phyloP scores from a whole-genome alignment of 2,113 vertebrate genomes.

The Leucosticte australis region DNA sequence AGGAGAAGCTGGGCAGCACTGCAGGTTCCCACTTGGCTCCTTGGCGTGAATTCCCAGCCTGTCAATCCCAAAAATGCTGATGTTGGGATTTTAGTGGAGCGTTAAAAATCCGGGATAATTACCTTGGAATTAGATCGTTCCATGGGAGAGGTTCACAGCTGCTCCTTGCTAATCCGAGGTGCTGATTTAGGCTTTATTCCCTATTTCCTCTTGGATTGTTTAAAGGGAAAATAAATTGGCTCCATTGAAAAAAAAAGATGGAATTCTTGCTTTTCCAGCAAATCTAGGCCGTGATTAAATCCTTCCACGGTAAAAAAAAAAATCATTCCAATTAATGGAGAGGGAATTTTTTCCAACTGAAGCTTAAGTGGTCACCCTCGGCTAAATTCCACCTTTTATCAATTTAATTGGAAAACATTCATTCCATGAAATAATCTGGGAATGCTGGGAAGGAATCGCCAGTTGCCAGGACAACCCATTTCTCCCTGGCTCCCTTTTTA shows the following conservation, averaged over 20 bases:
- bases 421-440: neutral
- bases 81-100: neutral
- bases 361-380: neutral
- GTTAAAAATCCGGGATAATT: neutral
- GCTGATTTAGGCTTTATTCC: neutral
- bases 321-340: neutral
- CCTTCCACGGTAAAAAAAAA: neutral
- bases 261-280: neutral
- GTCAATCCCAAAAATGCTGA: neutral
- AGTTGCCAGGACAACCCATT: constrained; percentile 32
- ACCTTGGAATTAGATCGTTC: neutral
- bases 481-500: neutral
- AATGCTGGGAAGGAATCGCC: neutral
- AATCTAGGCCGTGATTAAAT: neutral
- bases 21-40: neutral
- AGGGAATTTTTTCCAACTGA: neutral
- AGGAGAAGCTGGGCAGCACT: neutral
- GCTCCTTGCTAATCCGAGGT: neutral
- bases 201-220: neutral
- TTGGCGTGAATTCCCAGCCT: neutral
- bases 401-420: constrained; percentile 24
- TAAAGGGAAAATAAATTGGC: neutral
- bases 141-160: neutral
- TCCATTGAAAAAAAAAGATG: neutral
- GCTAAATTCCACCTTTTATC: neutral